phyloP scores from a whole-genome alignment of 2,797 vertebrate genomes.

The Pantherophis vulpinus region DNA sequence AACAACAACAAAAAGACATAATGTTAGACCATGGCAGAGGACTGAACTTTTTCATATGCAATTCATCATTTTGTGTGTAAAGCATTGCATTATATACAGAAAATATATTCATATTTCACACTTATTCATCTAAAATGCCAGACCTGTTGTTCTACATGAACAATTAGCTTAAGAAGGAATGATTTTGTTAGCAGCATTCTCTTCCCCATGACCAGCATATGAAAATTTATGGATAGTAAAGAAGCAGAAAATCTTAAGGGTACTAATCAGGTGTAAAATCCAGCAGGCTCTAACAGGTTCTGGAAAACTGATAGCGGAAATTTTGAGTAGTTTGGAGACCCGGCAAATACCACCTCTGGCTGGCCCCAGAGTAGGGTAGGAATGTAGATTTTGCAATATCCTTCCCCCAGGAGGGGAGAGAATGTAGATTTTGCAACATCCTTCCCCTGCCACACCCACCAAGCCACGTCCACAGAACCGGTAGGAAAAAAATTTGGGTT shows the following conservation, averaged over 20 bases:
- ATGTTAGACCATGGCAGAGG: slow-evolving; percentile 51
- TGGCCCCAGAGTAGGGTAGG: no score
- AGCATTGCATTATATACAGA: slow-evolving; percentile 16
- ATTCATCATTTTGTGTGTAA: slow-evolving; percentile 59
- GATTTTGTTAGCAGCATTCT: neutral
- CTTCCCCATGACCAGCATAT: neutral
- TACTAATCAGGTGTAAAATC: no score
- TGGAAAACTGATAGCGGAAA: no score
- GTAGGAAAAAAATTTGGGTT: no score
- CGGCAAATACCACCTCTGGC: no score
- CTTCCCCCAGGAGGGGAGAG: no score
- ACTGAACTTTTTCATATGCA: slow-evolving; percentile 57
- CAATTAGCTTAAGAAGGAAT: neutral
- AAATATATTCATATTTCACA: slow-evolving; percentile 12
- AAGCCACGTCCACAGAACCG: no score
- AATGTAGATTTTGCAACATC: no score
- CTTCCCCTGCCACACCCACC: no score
- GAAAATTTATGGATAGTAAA: neutral
- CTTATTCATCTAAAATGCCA: neutral
- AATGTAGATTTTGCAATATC: no score
- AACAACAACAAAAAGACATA: slow-evolving; percentile 41
- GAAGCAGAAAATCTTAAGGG: neutral
- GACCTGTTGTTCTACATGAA: neutral
- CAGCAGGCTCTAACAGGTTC: no score
- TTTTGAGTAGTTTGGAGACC: no score